These are phyloP conservation scores for Theretra japonica DNA, from an alignment of 2,888 invertebrate genomes.

Conservation along the genomic window DNA sequence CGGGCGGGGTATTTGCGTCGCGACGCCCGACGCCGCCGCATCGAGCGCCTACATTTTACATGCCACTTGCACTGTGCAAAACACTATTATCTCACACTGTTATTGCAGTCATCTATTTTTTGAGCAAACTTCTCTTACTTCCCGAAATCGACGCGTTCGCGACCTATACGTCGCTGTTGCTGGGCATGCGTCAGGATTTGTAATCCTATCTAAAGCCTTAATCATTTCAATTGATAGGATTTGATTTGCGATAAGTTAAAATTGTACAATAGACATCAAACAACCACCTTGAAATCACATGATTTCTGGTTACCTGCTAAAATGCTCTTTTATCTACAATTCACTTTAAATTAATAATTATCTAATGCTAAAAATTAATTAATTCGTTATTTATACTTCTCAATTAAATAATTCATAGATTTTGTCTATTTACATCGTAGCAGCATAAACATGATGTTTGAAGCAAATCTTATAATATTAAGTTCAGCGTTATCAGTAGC, in stretches of 20 bases:
- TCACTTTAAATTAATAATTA: background rate
- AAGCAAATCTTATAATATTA: constrained; percentile 6
- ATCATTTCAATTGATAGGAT: background rate
- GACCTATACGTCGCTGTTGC: background rate
- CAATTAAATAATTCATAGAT: background rate
- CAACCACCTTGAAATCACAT: no score
- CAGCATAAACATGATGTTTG: background rate
- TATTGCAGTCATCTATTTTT: constrained; percentile 32
- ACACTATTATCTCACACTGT: constrained; percentile 50
- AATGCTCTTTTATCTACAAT: background rate
- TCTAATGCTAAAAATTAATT: no score
- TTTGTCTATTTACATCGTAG: constrained; percentile 1
- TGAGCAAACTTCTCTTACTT: constrained; percentile 14
- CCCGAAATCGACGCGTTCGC: background rate
- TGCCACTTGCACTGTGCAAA: constrained; percentile 60
- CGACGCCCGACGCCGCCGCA: constrained; percentile 55
- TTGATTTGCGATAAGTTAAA: no score
- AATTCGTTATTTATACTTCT: background rate
- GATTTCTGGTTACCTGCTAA: no score
- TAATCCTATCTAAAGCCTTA: background rate
- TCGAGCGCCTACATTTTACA: constrained; percentile 60
- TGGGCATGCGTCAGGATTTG: background rate
- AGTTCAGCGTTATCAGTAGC: background rate
- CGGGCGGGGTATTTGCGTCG: constrained; percentile 72
- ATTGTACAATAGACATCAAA: no score